A percentile compares a stretch with the other conserved stretches of the same genome.
phyloP scores from a whole-genome alignment of 2,113 vertebrate genomes.

The Xiphophorus couchianus region DNA sequence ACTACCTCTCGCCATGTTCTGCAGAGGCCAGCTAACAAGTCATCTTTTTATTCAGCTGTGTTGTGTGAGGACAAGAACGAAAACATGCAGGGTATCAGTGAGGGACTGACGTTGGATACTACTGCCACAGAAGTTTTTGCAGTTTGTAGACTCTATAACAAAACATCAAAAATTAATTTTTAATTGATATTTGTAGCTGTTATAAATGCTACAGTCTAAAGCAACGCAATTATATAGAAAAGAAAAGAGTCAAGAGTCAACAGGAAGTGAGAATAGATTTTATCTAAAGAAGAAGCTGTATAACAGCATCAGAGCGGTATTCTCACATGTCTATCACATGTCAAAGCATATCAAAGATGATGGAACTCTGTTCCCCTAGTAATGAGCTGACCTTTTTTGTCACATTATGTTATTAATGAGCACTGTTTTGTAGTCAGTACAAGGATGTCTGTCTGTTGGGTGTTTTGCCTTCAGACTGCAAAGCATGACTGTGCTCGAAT shows the following conservation, averaged over 20 bases:
- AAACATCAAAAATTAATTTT: constrained; percentile 13
- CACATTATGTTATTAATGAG: constrained; percentile 6
- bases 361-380: not conserved
- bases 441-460: not conserved
- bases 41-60: no score
- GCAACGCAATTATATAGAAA: not conserved
- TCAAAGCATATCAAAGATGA: constrained; percentile 23
- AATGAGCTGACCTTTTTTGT: constrained; percentile 23
- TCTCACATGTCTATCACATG: constrained; percentile 2
- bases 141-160: not conserved
- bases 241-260: not conserved
- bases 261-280: not conserved
- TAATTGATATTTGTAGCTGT: constrained; percentile 22
- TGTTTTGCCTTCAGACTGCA: not conserved
- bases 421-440: constrained; percentile 11
- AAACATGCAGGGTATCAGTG: no score
- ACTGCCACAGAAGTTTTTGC: constrained; percentile 13
- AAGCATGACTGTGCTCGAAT: not conserved
- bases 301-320: constrained; percentile 8
- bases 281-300: constrained; percentile 2
- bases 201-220: not conserved
- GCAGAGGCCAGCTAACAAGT: no score
- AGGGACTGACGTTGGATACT: no score
- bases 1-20: no score
- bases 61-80: no score